Percentiles rank a stretch among this genome's conserved stretches.
These are phyloP conservation scores for Vanacampus margaritifer DNA, from an alignment of 2,113 vertebrate species.

Conservation along the genomic window DNA sequence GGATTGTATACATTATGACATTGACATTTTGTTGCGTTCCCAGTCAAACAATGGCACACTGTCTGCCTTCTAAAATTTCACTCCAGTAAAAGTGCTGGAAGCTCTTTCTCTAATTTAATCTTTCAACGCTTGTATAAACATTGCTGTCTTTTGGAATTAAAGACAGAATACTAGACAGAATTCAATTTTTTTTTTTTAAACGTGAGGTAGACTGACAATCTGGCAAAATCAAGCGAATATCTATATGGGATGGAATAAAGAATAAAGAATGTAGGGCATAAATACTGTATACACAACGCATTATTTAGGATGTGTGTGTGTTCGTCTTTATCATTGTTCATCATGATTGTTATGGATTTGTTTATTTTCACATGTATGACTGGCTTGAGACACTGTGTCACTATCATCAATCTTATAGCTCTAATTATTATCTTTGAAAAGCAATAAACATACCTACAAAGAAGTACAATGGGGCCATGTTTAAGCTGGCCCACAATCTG, in stretches of 20 bases:
- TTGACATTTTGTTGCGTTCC: slow-evolving; percentile 19
- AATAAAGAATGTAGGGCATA: not conserved
- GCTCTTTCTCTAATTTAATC: slow-evolving; percentile 7
- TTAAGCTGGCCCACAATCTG: not conserved
- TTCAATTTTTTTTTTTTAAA: not conserved
- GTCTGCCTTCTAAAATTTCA: slow-evolving; percentile 22
- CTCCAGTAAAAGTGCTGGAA: slow-evolving; percentile 5
- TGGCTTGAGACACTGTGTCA: slow-evolving; percentile 32
- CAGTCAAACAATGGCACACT: slow-evolving; percentile 22
- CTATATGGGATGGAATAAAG: not conserved
- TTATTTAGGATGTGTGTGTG: slow-evolving; percentile 3
- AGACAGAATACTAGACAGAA: not conserved
- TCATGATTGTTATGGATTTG: slow-evolving; percentile 14
- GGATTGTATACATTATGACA: slow-evolving; percentile 11
- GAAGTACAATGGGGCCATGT: not conserved
- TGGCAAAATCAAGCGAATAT: not conserved
- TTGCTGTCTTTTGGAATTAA: not conserved
- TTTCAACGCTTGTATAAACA: slow-evolving; percentile 2
- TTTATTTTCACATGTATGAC: slow-evolving; percentile 53
- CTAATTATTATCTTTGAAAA: not conserved
- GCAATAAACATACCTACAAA: slow-evolving; percentile 1
- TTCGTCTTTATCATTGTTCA: slow-evolving; percentile 4
- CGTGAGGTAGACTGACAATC: not conserved
- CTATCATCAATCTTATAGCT: slow-evolving; percentile 1
- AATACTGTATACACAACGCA: too few species aligned